Base-by-base conservation (phyloP, 2,888 invertebrate species). In the Chydorus sphaericus region DNA sequence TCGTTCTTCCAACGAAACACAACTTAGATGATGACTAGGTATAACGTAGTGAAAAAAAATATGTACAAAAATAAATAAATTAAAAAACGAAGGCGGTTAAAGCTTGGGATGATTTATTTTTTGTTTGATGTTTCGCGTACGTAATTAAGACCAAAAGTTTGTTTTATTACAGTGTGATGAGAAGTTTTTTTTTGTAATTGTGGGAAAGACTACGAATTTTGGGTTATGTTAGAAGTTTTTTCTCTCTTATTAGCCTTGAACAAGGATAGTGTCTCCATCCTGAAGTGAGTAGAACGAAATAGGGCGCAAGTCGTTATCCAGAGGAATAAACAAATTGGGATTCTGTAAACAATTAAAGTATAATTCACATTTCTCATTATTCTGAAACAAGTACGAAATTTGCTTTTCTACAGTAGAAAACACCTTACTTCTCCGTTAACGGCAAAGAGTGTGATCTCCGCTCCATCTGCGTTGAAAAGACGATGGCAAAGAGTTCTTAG, bases 231-330 rank as follows among this genome's bases (percentile, higher is more conserved):
- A n/a, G n/a, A n/a, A n/a, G n/a, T n/a, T n/a, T n/a, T n/a, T n/a
- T n/a, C n/a, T n/a, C n/a, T n/a, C 44, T 14, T n/a, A 14, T 23
- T 23, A 44, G 14, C 28, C 23, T 26, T 52, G 16, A 10, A 52
- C 36, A 36, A 36, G 71, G 62, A 93, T 81, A 58, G 76, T 79
- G 70, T 92, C 90, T 58, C 85, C 86, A 64, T 84, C 82, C 71
- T 86, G 84, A 38, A 92, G 73, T 1, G 90, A 88, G 70, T 82
- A 93, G 68, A 81, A 88, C 51, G 81, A 79, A 39, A 93, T 71
- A 65, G 85, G 83, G 68, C 88, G 85, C 65, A 87, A 80, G 58
- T 81, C 82, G 67, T 90, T 89, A 61, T 90, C 85, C 61, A 93
- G 69, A 57, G 74, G 73, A 62, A 90, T 82, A 66, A 84, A 80